A percentile compares a stretch with the other conserved stretches of the same genome.
These are phyloP conservation scores for Rhagonycha lutea DNA, from an alignment of 2,888 invertebrate genomes.

Conservation along the genomic window DNA sequence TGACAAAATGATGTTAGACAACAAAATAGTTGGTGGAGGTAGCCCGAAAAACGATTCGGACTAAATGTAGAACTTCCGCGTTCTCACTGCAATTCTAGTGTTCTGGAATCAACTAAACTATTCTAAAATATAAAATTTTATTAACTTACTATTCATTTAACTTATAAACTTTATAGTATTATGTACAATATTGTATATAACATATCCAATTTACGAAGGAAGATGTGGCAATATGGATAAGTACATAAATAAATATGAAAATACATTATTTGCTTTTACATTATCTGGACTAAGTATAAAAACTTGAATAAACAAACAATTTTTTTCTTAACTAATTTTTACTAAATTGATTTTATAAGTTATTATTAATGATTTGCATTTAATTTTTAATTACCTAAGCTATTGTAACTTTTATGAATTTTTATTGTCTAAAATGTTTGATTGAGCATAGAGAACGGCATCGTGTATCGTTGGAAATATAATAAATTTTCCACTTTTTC, in stretches of 20 bases:
- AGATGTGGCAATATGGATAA: not conserved
- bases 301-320: not conserved
- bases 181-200: not conserved
- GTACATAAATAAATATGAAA: not conserved
- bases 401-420: not conserved
- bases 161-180: not conserved
- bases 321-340: not conserved
- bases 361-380: not conserved
- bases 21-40: too few relatives aligned
- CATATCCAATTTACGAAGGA: not conserved
- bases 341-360: not conserved
- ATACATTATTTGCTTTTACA: not conserved
- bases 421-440: not conserved
- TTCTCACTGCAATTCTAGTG: too few relatives aligned
- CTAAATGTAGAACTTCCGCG: too few relatives aligned
- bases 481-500: slow-evolving; percentile 59
- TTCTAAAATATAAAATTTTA: not conserved
- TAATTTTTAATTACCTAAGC: not conserved
- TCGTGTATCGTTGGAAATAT: slow-evolving; percentile 75
- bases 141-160: not conserved
- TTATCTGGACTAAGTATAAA: not conserved
- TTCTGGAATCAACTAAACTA: too few relatives aligned
- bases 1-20: too few relatives aligned
- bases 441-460: slow-evolving; percentile 60
- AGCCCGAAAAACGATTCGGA: too few relatives aligned